Evolutionary conservation across 2,113 vertebrate species (phyloP).

Genomic region (Cavia aperea): DNA sequence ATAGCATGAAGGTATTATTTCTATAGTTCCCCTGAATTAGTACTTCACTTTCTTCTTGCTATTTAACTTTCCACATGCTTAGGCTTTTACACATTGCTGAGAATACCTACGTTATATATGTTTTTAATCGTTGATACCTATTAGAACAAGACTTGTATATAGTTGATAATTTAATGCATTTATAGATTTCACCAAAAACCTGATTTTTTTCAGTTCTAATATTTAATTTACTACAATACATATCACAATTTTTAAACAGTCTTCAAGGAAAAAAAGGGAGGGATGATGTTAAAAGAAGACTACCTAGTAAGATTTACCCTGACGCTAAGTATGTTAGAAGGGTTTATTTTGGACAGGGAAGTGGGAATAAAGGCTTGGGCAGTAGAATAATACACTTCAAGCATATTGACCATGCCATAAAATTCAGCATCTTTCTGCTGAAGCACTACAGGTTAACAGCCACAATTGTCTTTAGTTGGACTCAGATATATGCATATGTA

Average conservation of each 20-base stretch:
- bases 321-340: neutral
- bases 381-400: neutral
- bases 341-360: neutral
- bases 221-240: constrained; percentile 10
- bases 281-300: neutral
- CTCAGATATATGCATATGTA: neutral
- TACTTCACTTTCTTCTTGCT: constrained; percentile 9
- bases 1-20: neutral
- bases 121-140: neutral
- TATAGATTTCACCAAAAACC: neutral
- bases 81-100: neutral
- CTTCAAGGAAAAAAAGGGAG: neutral
- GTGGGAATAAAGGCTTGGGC: neutral
- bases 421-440: neutral
- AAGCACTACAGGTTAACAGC: neutral
- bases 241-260: neutral
- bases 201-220: neutral
- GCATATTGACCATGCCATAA: neutral
- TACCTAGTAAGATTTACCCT: neutral
- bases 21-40: neutral
- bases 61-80: neutral
- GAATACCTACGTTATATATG: neutral
- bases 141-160: neutral
- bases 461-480: neutral
- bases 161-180: neutral